Evolutionary conservation across 2,797 vertebrate species (phyloP).

Genomic region (Arctocebus calabarensis): DNA sequence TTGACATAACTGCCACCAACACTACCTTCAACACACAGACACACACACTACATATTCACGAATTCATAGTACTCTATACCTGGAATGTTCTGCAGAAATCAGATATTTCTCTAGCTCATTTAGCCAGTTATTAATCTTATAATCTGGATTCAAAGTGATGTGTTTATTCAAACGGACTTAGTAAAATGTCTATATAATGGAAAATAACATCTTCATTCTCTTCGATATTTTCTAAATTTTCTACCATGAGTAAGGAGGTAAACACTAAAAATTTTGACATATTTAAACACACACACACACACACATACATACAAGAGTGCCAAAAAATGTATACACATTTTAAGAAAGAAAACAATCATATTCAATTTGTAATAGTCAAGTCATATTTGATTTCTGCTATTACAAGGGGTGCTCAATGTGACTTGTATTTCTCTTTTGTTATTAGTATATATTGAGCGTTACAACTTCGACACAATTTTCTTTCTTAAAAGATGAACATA

Average conservation of each 20-base stretch:
- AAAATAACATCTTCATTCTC: constrained; percentile 29
- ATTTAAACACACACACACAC: not conserved
- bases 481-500: too few relatives aligned
- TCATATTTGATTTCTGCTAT: too few relatives aligned
- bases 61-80: not conserved
- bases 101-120: constrained; percentile 33
- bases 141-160: not conserved
- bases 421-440: too few relatives aligned
- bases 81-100: not conserved
- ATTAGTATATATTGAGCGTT: too few relatives aligned
- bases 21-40: not conserved
- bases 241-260: not conserved
- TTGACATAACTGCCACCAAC: constrained; percentile 45
- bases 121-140: not conserved
- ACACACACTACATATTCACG: not conserved
- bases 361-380: too few relatives aligned
- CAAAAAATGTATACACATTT: too few relatives aligned
- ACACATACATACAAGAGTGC: too few relatives aligned
- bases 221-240: constrained; percentile 40
- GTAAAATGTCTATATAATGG: not conserved
- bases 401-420: too few relatives aligned
- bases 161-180: constrained; percentile 20
- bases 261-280: not conserved
- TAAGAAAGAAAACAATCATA: too few relatives aligned
- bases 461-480: too few relatives aligned